Base-by-base conservation (phyloP, 2,888 invertebrate species). In the Allygus modestus region DNA sequence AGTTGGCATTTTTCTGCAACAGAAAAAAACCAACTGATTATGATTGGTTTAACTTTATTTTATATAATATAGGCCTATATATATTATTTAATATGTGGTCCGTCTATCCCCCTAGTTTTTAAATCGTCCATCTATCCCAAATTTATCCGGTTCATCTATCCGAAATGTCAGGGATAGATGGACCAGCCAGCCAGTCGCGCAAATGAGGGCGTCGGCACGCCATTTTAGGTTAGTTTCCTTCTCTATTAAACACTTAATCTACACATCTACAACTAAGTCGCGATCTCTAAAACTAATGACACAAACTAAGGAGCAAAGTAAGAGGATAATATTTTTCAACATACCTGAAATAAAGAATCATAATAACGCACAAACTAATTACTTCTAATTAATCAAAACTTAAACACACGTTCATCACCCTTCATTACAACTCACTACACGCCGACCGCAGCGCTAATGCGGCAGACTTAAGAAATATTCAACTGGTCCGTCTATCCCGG, bases 121-220 rank as follows among this genome's bases (percentile, higher is more conserved):
- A 75, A 28, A 17, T 33, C 28, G 75, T 75, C 75, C 75, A 37
- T 37, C 37, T 37, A 37, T 37, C 37, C 37, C 37, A 31, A n/a
- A n/a, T n/a, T n/a, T n/a, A n/a, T n/a, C n/a, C n/a, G n/a, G n/a
- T n/a, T n/a, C n/a, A n/a, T n/a, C n/a, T n/a, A n/a, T n/a, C n/a
- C n/a, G n/a, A n/a, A n/a, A 75, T 37, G 75, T 75, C 37, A 75
- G 75, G 75, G 75, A 75, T 75, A 75, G 75, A 75, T 75, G 75
- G 75, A 75, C 75, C 75, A 20, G 75, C 75, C 17, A 17, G 37
- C 33, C 37, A 75, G 31, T 75, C 41, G 41, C 37, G 41, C 75
- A 75, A 75, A 75, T 17, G 37, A 75, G 31, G 75, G 1, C 41
- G 15, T 41, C 31, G 41, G n/a, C 23, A 31, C 75, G 75, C 75